A percentile compares a stretch with the other conserved stretches of the same genome.
These are phyloP conservation scores for Meiosimyza decipiens DNA, from an alignment of 2,888 invertebrate species.

Conservation along the genomic window DNA sequence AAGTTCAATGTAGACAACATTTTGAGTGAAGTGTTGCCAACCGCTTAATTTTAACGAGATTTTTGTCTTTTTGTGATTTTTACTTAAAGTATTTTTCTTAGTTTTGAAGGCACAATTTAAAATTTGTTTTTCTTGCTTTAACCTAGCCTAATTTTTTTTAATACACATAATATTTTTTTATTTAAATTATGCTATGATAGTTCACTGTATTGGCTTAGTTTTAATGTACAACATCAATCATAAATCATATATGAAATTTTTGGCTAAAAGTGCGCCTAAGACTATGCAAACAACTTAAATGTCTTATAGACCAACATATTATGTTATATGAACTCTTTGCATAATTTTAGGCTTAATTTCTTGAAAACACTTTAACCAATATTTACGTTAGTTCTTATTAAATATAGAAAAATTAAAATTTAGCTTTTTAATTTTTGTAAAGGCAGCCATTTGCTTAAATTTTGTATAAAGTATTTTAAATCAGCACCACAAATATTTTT, in stretches of 20 bases:
- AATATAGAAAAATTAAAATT: neutral
- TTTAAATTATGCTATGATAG: conserved; percentile 21
- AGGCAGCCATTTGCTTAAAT: conserved; percentile 19
- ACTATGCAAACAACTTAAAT: too few relatives aligned
- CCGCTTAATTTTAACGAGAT: neutral
- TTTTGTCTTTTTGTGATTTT: neutral
- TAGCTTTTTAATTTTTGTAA: conserved; percentile 4
- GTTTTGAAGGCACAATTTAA: conserved; percentile 58
- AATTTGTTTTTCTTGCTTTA: conserved; percentile 45
- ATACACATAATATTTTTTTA: neutral
- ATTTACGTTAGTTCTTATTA: too few relatives aligned
- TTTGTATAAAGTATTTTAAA: neutral
- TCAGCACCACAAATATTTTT: too few relatives aligned
- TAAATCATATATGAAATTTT: too few relatives aligned
- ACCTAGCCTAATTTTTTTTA: neutral
- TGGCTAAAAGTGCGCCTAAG: too few relatives aligned
- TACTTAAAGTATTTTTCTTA: conserved; percentile 40
- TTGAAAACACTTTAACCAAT: too few relatives aligned
- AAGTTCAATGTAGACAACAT: too few relatives aligned
- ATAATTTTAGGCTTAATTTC: too few relatives aligned
- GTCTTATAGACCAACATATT: too few relatives aligned
- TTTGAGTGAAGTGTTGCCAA: too few relatives aligned
- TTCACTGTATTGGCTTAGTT: conserved; percentile 25
- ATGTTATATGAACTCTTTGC: too few relatives aligned
- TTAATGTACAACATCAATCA: neutral